A percentile compares a stretch with the other conserved stretches of the same genome.
These are phyloP conservation scores for Antennarius maculatus DNA, from an alignment of 2,797 vertebrate genomes.

Conservation along the genomic window DNA sequence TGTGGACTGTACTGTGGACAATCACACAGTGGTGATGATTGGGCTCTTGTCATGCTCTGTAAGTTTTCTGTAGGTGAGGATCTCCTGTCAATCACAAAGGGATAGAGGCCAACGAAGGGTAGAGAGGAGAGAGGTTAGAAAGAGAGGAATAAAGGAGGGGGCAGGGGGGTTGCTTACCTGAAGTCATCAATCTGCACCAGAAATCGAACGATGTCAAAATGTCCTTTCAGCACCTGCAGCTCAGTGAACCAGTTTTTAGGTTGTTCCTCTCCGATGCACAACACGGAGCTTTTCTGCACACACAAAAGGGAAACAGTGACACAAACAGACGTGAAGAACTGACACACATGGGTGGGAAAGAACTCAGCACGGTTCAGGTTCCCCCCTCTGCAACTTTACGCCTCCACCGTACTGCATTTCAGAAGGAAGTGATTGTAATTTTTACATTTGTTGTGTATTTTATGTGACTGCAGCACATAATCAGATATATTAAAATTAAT, in stretches of 20 bases:
- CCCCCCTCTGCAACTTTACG: not conserved
- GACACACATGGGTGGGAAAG: not conserved
- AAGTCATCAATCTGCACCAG: constrained; percentile 94
- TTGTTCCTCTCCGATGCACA: constrained; percentile 95
- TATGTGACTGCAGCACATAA: too few relatives aligned
- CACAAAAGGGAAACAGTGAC: constrained; percentile 51
- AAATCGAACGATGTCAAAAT: constrained; percentile 97
- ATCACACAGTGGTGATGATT: constrained; percentile 72
- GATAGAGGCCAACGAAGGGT: constrained; percentile 69
- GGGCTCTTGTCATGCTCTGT: constrained; percentile 81
- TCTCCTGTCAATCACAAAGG: constrained; percentile 80
- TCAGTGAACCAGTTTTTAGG: constrained; percentile 95
- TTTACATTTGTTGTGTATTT: too few relatives aligned
- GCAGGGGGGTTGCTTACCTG: constrained; percentile 84
- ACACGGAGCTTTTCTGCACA: constrained; percentile 87
- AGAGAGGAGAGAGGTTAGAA: constrained; percentile 56
- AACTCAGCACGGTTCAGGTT: not conserved
- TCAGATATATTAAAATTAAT: too few relatives aligned
- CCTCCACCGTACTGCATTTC: too few relatives aligned
- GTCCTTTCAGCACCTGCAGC: constrained; percentile 93
- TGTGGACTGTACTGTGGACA: constrained; percentile 46
- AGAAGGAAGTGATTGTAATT: too few relatives aligned
- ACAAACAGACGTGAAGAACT: constrained; percentile 13
- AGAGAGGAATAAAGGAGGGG: not conserved
- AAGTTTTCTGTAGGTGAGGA: constrained; percentile 78